phyloP scores from a whole-genome alignment of 2,888 invertebrate genomes.

The Microctonus aethiopoides region DNA sequence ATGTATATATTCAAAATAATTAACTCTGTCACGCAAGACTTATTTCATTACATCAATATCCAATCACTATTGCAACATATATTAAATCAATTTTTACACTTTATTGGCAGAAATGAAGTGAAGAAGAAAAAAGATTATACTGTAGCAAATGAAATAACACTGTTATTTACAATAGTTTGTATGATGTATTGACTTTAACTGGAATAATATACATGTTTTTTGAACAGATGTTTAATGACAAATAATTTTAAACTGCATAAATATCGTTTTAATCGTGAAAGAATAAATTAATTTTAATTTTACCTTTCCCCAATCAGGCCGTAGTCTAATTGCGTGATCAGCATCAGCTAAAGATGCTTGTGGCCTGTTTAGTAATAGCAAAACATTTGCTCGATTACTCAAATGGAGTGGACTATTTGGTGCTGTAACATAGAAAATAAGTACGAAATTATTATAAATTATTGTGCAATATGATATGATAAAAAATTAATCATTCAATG shows the following conservation, averaged over 20 bases:
- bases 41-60: background rate
- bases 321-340: slow-evolving; percentile 72
- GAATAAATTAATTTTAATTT: slow-evolving; percentile 46
- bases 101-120: background rate
- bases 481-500: background rate
- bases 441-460: background rate
- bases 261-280: too few relatives aligned
- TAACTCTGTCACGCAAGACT: background rate
- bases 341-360: slow-evolving; percentile 76
- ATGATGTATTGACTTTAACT: too few relatives aligned
- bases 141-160: too few relatives aligned
- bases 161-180: too few relatives aligned
- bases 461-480: background rate
- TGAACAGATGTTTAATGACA: background rate
- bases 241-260: background rate
- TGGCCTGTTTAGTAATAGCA: slow-evolving; percentile 72
- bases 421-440: slow-evolving; percentile 68
- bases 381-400: slow-evolving; percentile 74
- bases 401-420: slow-evolving; percentile 74
- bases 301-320: slow-evolving; percentile 79
- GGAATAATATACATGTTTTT: too few relatives aligned
- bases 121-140: too few relatives aligned
- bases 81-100: background rate
- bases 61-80: background rate
- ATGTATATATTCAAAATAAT: background rate